Evolutionary conservation across 2,113 vertebrate genomes (phyloP).

Genomic region (Daboia siamensis): DNA sequence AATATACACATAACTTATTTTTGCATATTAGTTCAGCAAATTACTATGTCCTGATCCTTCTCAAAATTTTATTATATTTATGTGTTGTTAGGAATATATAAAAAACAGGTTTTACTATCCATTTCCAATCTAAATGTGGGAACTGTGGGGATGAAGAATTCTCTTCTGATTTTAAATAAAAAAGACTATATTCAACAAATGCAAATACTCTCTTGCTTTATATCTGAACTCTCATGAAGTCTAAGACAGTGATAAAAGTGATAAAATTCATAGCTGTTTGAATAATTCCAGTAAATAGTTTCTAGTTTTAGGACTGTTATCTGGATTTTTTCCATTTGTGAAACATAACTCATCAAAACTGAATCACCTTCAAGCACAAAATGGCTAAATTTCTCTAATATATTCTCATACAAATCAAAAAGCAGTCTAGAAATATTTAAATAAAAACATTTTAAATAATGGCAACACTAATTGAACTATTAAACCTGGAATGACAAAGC

Average conservation of each 20-base stretch:
- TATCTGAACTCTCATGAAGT: not conserved
- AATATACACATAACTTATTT: constrained; percentile 14
- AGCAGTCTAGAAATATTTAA: not conserved
- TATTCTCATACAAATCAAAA: not conserved
- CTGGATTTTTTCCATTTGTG: not conserved
- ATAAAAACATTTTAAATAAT: not conserved
- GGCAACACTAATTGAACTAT: not conserved
- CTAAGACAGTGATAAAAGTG: not conserved
- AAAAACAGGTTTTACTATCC: not conserved
- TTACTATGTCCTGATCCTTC: not conserved
- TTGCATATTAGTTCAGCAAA: not conserved
- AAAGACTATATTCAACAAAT: not conserved
- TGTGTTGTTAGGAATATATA: not conserved
- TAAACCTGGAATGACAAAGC: not conserved
- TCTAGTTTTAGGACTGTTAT: not conserved
- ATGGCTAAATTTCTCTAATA: not conserved
- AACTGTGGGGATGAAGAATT: not conserved
- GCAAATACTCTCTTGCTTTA: not conserved
- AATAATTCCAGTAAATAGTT: not conserved
- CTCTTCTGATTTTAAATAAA: not conserved
- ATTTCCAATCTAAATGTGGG: not conserved
- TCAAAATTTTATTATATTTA: not conserved
- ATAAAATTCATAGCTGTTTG: not conserved
- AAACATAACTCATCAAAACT: not conserved
- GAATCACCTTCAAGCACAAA: not conserved